Evolutionary conservation across 2,797 vertebrate species (phyloP), one percentile per base, ranked within the genome.

Genomic region (Cyclura pinguis): DNA sequence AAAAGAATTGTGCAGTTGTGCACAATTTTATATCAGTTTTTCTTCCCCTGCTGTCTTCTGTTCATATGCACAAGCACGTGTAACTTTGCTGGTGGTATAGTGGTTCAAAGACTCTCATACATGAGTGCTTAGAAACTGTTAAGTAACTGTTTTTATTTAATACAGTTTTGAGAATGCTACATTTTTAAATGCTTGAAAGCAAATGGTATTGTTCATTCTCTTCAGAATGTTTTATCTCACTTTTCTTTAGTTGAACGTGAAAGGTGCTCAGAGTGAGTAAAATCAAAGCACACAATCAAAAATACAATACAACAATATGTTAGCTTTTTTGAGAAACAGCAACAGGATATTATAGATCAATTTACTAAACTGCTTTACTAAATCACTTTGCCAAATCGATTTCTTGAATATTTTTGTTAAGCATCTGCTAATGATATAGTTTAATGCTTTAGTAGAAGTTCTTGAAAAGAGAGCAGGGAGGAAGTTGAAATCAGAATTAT

Each of bases 391-490:
- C 42, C 16, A 50, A 14, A 69, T 84, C 42, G 57, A 57, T 16
- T 67, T 84, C 13, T 29, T 74, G 35, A 84, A 67, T 35, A 67
- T 27, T 32, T 29, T 64, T 47, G 42, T 22, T 20, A 62, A 83
- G 59, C 42, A n/a, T 64, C 82, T 78, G 24, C 32, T 50, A 77
- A 89, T 85, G 64, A 89, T 62, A 47, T 64, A 50, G 38, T 76
- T 52, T 78, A 84, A 85, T 38, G 24, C 73, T 64, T 84, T 84
- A 38, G 29, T 13, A 67, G 72, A 67, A 4, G n/a, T 27, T 22
- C 73, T 78, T 85, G 52, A 42, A 84, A 32, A 32, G 42, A 64
- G 29, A 16, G 64, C 8, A 12, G 38, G 74, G 67, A 80, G 12
- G 52, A 42, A 81, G 42, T 85, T 52, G 14, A 22, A 85, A 55